Evolutionary conservation across 2,797 vertebrate genomes (phyloP).

Genomic region (Catharus ustulatus): DNA sequence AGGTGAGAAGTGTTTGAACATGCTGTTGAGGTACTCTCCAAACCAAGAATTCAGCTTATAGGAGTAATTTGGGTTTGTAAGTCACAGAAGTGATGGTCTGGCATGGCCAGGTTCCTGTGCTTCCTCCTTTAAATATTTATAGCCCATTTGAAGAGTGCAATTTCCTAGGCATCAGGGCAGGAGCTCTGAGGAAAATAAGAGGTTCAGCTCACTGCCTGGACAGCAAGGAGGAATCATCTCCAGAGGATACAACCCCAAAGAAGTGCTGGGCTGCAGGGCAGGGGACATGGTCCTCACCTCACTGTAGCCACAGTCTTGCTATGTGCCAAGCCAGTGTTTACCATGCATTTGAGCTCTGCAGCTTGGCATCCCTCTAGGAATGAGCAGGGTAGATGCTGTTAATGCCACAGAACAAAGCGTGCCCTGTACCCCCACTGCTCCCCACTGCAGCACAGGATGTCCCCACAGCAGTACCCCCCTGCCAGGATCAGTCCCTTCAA

Average conservation of each 20-base stretch:
- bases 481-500: background rate
- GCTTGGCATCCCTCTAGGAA: background rate
- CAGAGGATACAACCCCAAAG: fast-evolving
- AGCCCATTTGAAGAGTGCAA: background rate
- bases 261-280: background rate
- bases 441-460: background rate
- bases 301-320: background rate
- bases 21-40: background rate
- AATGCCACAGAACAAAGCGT: fast-evolving
- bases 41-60: fast-evolving
- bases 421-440: background rate
- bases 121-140: background rate
- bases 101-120: background rate
- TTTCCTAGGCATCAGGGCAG: background rate
- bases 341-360: background rate
- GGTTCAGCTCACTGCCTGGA: background rate
- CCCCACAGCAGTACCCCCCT: background rate
- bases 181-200: background rate
- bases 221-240: background rate
- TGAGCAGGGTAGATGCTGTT: fast-evolving
- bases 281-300: background rate
- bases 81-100: fast-evolving
- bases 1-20: background rate
- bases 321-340: background rate
- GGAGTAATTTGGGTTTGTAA: background rate